These are phyloP conservation scores for Psittacula derbiana DNA, from an alignment of 2,797 vertebrate genomes.

Conservation along the genomic window DNA sequence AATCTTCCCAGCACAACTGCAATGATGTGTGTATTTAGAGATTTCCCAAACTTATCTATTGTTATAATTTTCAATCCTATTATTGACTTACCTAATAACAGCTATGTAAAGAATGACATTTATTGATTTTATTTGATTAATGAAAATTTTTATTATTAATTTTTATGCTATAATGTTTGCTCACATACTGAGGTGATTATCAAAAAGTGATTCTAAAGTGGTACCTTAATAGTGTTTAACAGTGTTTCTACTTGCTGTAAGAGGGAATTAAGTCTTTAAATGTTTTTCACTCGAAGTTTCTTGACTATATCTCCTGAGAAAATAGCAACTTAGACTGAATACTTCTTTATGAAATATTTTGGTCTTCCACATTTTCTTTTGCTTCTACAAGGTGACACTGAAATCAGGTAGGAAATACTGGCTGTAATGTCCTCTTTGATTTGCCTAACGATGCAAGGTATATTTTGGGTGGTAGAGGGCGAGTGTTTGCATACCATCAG, in stretches of 20 bases:
- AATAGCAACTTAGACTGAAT: not conserved
- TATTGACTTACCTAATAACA: not conserved
- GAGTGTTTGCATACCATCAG: not conserved
- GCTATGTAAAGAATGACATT: not conserved
- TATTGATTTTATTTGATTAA: not conserved
- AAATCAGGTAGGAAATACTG: not conserved
- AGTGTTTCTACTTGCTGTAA: not conserved
- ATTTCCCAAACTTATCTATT: not conserved
- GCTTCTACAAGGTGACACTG: not conserved
- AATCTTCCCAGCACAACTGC: not conserved
- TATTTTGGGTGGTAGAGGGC: not conserved
- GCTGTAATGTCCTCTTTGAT: not conserved
- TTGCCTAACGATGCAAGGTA: not conserved
- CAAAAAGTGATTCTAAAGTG: not conserved
- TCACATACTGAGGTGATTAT: not conserved
- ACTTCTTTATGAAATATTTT: not conserved
- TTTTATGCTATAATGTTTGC: not conserved
- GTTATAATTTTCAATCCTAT: not conserved
- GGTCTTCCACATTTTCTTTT: not conserved
- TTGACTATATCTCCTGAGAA: not conserved
- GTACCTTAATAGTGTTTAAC: not conserved
- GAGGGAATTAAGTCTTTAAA: not conserved
- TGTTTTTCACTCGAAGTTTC: not conserved
- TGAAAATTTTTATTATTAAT: not conserved
- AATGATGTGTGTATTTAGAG: not conserved